These are phyloP conservation scores for Caenorhabditis zanzibari DNA, from an alignment of 2,888 invertebrate genomes.

Conservation along the genomic window DNA sequence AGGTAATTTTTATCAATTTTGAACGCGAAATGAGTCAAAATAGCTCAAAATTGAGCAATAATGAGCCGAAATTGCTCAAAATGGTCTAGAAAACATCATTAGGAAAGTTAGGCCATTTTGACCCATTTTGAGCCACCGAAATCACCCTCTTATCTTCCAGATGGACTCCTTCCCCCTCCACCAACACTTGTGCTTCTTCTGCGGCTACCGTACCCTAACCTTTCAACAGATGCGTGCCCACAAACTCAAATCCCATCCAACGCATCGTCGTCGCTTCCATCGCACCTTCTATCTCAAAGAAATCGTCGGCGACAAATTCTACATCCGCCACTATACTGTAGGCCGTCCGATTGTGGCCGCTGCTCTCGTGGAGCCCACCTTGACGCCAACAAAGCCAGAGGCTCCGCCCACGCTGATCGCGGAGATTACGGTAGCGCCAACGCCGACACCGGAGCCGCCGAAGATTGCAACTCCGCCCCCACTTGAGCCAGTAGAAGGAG, in stretches of 20 bases:
- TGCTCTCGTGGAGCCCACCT: neutral
- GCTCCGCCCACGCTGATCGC: neutral
- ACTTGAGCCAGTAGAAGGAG: no score
- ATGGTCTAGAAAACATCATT: no score
- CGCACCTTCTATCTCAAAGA: constrained; percentile 56
- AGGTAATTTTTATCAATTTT: no score
- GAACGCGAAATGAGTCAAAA: no score
- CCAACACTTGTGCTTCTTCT: constrained; percentile 37
- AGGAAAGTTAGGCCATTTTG: no score
- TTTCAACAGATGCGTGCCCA: no score
- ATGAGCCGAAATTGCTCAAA: no score
- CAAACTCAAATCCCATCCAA: constrained; percentile 19
- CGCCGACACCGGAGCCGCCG: no score
- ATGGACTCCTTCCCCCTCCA: constrained; percentile 6
- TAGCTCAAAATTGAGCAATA: no score
- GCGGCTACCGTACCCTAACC: constrained; percentile 42
- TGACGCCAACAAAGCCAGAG: neutral
- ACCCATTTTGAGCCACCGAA: no score
- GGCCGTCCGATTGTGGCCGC: neutral
- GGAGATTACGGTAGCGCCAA: neutral
- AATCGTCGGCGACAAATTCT: constrained; percentile 53
- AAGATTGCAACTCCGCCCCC: no score
- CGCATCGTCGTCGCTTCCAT: neutral
- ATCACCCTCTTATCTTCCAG: constrained; percentile 8
- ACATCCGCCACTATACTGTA: constrained; percentile 7